A percentile compares a stretch with the other conserved stretches of the same genome.
Evolutionary conservation across 2,888 invertebrate species (phyloP).

Genomic region (Marasmarcha lunaedactyla): DNA sequence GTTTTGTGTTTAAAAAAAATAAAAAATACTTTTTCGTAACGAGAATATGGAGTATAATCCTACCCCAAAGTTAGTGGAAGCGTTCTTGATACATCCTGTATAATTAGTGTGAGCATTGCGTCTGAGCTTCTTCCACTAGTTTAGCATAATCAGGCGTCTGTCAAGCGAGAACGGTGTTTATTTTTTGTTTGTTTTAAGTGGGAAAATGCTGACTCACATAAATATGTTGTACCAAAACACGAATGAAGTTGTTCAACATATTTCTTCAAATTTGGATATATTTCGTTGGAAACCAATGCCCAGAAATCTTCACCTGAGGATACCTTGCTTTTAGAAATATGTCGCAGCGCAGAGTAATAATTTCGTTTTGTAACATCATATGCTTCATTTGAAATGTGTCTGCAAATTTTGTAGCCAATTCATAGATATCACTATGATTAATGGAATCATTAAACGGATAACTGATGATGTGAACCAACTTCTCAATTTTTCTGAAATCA

Average conservation of each 20-base stretch:
- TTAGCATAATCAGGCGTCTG: too few relatives aligned
- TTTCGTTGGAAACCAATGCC: slow-evolving; percentile 20
- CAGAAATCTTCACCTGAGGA: slow-evolving; percentile 18
- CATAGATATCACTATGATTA: slow-evolving; percentile 13
- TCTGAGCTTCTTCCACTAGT: too few relatives aligned
- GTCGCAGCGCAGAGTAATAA: slow-evolving; percentile 16
- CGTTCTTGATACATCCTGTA: too few relatives aligned
- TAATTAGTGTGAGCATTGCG: too few relatives aligned
- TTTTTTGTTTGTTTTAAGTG: slow-evolving; percentile 19
- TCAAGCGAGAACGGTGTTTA: slow-evolving; percentile 19
- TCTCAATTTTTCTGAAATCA: slow-evolving; percentile 14
- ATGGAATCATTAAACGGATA: slow-evolving; percentile 18
- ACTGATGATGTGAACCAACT: slow-evolving; percentile 17
- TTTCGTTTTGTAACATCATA: too few relatives aligned
- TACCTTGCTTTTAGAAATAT: slow-evolving; percentile 19
- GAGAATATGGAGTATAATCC: too few relatives aligned
- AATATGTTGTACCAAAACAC: slow-evolving; percentile 19
- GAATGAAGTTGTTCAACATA: slow-evolving; percentile 19
- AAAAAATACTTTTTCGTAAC: too few relatives aligned
- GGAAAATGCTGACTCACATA: slow-evolving; percentile 19
- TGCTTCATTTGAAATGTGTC: slow-evolving; percentile 20
- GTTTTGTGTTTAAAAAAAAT: too few relatives aligned
- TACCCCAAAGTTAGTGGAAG: too few relatives aligned
- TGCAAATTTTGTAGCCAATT: slow-evolving; percentile 18
- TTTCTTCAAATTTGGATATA: too few relatives aligned